phyloP scores from a whole-genome alignment of 2,888 invertebrate species.

The Heliconius hortense region DNA sequence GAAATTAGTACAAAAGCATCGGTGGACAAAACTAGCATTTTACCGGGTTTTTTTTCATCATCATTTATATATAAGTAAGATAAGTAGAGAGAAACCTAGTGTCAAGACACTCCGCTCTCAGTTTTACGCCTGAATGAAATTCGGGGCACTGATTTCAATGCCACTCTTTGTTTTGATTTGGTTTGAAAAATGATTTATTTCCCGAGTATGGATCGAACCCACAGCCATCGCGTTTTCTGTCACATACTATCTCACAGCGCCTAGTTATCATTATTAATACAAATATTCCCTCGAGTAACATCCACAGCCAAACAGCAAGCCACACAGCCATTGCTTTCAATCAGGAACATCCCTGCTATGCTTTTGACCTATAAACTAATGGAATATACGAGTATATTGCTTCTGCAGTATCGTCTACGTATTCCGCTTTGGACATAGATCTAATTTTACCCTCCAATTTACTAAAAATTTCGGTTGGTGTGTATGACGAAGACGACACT shows the following conservation, averaged over 20 bases:
- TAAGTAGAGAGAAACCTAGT: too few species aligned
- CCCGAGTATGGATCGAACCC: neutral
- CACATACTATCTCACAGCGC: neutral
- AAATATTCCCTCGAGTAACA: neutral
- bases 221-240: neutral
- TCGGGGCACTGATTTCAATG: neutral
- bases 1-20: too few species aligned
- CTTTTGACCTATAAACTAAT: constrained; percentile 7
- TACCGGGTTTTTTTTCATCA: too few species aligned
- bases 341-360: neutral
- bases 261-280: neutral
- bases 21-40: too few species aligned
- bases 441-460: neutral
- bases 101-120: neutral
- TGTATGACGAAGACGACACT: too few species aligned
- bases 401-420: neutral
- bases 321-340: neutral
- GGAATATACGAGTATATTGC: neutral
- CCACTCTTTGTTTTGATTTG: neutral
- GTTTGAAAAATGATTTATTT: neutral
- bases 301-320: neutral
- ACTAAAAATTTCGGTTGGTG: neutral
- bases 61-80: too few species aligned
- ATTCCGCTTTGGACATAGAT: neutral
- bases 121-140: neutral